A percentile compares a stretch with the other conserved stretches of the same genome.
phyloP scores from a whole-genome alignment of 2,888 invertebrate genomes.

The Drosophila ustulata region DNA sequence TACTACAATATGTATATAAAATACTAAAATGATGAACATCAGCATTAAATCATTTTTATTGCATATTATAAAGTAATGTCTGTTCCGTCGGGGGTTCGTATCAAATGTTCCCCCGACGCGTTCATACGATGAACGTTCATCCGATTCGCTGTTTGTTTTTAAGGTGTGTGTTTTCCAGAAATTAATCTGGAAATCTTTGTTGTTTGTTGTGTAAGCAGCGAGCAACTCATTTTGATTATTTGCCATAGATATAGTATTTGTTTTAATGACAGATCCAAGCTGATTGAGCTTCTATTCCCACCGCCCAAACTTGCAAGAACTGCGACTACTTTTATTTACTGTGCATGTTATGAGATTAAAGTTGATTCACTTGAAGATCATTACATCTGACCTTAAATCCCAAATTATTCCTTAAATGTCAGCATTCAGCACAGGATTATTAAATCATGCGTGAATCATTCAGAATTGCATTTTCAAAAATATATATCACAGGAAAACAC shows the following conservation, averaged over 20 bases:
- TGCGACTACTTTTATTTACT: background rate
- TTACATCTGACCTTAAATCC: background rate
- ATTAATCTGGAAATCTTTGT: background rate
- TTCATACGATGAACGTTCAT: slow-evolving; percentile 2
- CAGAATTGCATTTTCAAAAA: too few species aligned
- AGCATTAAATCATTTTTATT: slow-evolving; percentile 57
- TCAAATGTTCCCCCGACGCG: slow-evolving; percentile 9
- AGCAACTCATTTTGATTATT: slow-evolving; percentile 5
- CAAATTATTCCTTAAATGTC: too few species aligned
- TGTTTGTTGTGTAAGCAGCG: background rate
- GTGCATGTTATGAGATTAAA: background rate
- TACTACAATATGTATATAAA: slow-evolving; percentile 30
- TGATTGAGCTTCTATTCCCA: background rate
- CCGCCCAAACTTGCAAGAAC: background rate
- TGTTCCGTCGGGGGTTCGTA: slow-evolving; percentile 7
- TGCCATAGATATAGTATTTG: background rate
- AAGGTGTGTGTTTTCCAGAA: background rate
- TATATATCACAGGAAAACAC: too few species aligned
- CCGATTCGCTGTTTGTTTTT: background rate
- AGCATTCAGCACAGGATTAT: background rate
- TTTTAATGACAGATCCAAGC: background rate
- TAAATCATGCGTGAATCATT: background rate
- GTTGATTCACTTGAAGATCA: background rate
- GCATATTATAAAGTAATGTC: slow-evolving; percentile 32
- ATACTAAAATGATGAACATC: slow-evolving; percentile 45